Base-by-base conservation (phyloP, 2,797 vertebrate species). In the Takifugu rubripes region DNA sequence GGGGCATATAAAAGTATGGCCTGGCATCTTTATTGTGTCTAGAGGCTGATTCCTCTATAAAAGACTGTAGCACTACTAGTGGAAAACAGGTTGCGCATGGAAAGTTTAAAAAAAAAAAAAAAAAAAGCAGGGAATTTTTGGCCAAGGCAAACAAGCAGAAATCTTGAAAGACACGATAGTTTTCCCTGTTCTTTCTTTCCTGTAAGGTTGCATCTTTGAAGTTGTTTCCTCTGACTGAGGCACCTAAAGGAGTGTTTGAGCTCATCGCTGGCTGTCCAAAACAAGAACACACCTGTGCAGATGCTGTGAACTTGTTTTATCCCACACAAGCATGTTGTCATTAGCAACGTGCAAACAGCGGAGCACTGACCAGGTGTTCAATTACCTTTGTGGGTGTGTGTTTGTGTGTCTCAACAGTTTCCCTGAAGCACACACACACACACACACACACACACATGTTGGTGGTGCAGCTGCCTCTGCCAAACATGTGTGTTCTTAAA, bases 71-170 rank as follows among this genome's bases (percentile, higher is more conserved):
- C 25, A 25, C 42, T 47, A 9, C 43, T 48, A 72, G 59, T 51
- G 66, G 76, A 64, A 79, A 80, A 74, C 66, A 45, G 54, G 44
- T 70, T 70, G 36, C 72, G 74, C 55, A 60, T 70, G 72, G 68
- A 59, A 68, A 74, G 52, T 45, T 21, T 17, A 17, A 21, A 21
- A 21, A 21, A 21, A 21, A 21, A n/a, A n/a, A 48, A 61, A 60
- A 43, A 33, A 54, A 53, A 17, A 61, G 11, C 5, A n/a, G 25
- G 45, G 25, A 11, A 36, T 27, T 33, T 66, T 68, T 63, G 44
- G 6, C 46, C 43, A 54, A 42, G 42, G 24, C 47, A 45, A 11
- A 53, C 47, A 64, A 40, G 29, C 36, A 44, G 25, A 25, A 24
- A 16, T n/a, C 21, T 48, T 27, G 53, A 67, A 7, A 7, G 7